A percentile compares a stretch with the other conserved stretches of the same genome.
These are phyloP conservation scores for Syrmaticus mikado DNA, from an alignment of 2,113 vertebrate species.

Conservation along the genomic window DNA sequence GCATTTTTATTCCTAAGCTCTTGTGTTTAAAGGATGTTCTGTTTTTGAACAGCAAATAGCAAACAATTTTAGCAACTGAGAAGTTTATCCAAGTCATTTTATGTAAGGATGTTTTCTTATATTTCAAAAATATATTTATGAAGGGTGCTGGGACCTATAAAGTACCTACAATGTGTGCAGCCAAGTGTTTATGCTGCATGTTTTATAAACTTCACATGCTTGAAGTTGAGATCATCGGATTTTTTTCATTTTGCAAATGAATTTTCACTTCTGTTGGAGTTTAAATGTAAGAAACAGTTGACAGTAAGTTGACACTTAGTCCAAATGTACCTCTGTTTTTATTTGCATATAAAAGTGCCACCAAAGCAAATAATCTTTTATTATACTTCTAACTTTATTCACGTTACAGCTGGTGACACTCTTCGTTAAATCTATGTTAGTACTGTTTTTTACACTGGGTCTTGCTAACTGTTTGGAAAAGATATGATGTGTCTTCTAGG, in stretches of 20 bases:
- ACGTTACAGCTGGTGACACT: background rate
- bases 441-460: background rate
- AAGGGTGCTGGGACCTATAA: background rate
- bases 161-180: background rate
- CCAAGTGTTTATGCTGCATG: background rate
- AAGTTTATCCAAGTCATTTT: accelerated
- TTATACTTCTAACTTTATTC: background rate
- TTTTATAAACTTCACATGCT: background rate
- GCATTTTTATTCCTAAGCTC: background rate
- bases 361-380: background rate
- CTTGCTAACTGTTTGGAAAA: background rate
- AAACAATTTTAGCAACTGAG: background rate
- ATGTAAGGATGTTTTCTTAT: background rate
- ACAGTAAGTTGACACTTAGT: background rate
- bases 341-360: background rate
- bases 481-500: background rate
- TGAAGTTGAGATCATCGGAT: background rate
- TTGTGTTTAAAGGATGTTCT: background rate
- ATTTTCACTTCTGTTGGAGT: background rate
- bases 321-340: background rate
- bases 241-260: background rate
- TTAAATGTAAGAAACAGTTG: background rate
- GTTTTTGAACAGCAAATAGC: background rate
- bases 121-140: background rate
- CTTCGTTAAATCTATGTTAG: background rate